Evolutionary conservation across 2,113 vertebrate species (phyloP), one percentile per base, ranked within the genome.

Genomic region (Galeopterus variegatus): DNA sequence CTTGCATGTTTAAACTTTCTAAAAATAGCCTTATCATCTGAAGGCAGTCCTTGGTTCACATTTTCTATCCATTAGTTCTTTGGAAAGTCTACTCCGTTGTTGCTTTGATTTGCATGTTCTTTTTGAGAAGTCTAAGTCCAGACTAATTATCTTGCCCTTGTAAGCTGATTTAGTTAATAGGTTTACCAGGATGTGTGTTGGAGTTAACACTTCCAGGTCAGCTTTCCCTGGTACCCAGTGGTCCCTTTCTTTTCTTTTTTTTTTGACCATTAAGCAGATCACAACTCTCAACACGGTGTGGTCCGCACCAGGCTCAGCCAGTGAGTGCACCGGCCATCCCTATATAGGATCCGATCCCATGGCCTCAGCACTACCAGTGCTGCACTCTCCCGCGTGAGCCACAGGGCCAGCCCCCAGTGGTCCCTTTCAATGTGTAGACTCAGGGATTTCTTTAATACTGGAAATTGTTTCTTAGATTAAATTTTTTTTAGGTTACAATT

Each of bases 101-200:
- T 31, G 77, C 54, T 58, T 58, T 36, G 33, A 36, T 26, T 41
- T 17, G 24, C 10, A 13, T 41, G 24, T 8, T 6, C 64, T 28
- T n/a, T 33, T 26, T 80, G 12, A 3, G 14, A 31, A 18, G 26
- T 17, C 73, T 31, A 48, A 50, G 73, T 31, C 48, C 15, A 4
- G 15, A 18, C 73, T 5, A 4, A 2, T 18, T 17, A 6, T 5
- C 28, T 76, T 8, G 45, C 2, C 1, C 3, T 9, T 31, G 26
- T 4, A 45, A 8, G 8, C 11, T 50, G 45, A 3, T 31, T 31
- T 28, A 15, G 8, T 26, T 15, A 7, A 15, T 41, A 3, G 48
- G 28, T 48, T 75, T 21, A 28, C 24, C 1, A 15, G n/a, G 14
- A 45, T 8, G 8, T 76, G 15, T 8, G 15, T 26, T 3, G 21